phyloP scores from a whole-genome alignment of 2,888 invertebrate species.

The Nephrotoma flavescens region DNA sequence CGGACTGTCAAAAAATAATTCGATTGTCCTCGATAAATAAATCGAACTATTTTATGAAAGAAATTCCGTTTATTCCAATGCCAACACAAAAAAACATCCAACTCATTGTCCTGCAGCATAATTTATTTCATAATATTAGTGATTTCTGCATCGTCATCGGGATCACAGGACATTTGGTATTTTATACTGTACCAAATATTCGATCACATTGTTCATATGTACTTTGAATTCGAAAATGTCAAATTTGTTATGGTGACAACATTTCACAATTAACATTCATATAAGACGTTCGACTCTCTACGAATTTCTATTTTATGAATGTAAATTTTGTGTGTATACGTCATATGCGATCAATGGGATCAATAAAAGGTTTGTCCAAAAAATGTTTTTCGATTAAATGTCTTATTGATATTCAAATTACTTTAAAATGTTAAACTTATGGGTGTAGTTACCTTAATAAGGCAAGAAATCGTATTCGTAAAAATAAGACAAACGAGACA shows the following conservation, averaged over 20 bases:
- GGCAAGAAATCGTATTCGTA: background rate
- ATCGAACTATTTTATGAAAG: background rate
- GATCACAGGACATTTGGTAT: background rate
- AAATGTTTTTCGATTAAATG: background rate
- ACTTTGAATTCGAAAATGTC: background rate
- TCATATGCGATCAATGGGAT: background rate
- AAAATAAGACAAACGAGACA: background rate
- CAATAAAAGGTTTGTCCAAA: background rate
- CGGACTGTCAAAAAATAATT: background rate
- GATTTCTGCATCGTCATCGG: background rate
- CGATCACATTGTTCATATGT: background rate
- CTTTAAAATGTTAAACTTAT: background rate
- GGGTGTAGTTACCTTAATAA: background rate
- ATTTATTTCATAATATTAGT: background rate
- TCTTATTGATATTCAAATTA: background rate
- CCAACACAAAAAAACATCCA: background rate
- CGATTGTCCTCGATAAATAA: background rate
- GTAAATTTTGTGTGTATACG: background rate
- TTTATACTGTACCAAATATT: background rate
- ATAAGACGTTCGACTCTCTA: background rate
- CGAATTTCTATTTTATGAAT: background rate
- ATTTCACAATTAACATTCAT: background rate
- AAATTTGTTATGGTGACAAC: background rate
- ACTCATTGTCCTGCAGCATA: background rate
- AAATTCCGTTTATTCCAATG: background rate